Evolutionary conservation across 2,113 vertebrate genomes (phyloP).

Genomic region (Dicaeum eximium): DNA sequence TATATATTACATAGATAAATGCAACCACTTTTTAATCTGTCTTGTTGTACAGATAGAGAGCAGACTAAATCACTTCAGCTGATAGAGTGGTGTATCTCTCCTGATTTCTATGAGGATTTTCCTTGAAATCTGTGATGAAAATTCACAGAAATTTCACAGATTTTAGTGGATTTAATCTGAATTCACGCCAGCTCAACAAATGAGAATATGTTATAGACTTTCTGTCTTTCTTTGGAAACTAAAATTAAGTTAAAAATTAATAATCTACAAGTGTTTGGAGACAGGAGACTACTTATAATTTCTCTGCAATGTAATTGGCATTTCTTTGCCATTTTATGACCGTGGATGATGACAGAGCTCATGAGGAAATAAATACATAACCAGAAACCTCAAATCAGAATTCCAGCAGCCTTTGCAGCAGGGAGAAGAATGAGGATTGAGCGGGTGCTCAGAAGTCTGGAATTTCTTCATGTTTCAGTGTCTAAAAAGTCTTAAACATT

Average conservation of each 20-base stretch:
- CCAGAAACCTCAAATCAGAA: neutral
- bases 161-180: neutral
- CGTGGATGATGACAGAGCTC: neutral
- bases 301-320: neutral
- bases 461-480: neutral
- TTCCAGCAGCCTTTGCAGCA: fast-evolving
- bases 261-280: neutral
- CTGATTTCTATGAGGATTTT: neutral
- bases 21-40: neutral
- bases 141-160: neutral
- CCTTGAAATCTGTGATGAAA: neutral
- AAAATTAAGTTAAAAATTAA: neutral
- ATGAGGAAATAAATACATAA: neutral
- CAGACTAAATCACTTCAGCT: neutral
- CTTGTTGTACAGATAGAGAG: neutral
- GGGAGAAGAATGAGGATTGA: neutral
- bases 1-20: neutral
- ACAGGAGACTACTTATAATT: neutral
- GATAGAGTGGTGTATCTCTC: neutral
- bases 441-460: fast-evolving
- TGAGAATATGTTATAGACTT: neutral
- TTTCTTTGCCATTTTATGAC: neutral
- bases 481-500: neutral
- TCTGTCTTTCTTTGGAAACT: neutral
- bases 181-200: neutral